Evolutionary conservation across 2,113 vertebrate genomes (phyloP), one percentile per base, ranked within the genome.

Genomic region (Paralichthys olivaceus): DNA sequence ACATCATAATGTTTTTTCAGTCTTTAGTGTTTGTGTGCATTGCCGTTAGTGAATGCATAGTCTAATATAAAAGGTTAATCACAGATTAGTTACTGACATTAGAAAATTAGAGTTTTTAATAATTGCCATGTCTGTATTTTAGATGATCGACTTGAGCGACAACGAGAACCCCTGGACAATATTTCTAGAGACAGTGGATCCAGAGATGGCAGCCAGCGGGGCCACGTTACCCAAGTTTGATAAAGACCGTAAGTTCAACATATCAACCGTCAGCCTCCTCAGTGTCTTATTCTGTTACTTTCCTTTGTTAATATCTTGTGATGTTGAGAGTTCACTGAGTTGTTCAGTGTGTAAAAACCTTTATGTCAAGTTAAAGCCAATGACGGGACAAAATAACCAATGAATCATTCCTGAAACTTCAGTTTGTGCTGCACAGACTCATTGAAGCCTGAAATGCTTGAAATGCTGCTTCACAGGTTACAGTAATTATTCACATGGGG

Each of bases 81-180:
- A n/a, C n/a, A n/a, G n/a, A n/a, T n/a, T n/a, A n/a, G n/a, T n/a
- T n/a, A n/a, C n/a, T n/a, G n/a, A n/a, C n/a, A n/a, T 29, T 29
- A 29, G 28, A 29, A 29, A 29, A 29, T 29, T 2, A 29, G 5
- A 3, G 11, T 13, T 13, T 40, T 40, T 13, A 13, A 40, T 19
- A 5, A 49, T n/a, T 62, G 28, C 0, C 11, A 2, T 53, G n/a
- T 69, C 53, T 76, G 8, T 34, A 3, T 64, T 69, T 19, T 87
- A 99, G 98, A 99, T 99, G 98, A 99, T 99, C 77, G 97, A 99
- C 84, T 95, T 99, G 89, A 99, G 98, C 77, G 98, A 99, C 93
- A 99, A 98, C 65, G 98, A 99, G 91, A 99, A 99, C 90, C 98
- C 98, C 14, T 99, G 98, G 98, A 99, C 98, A 93, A 99, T 99